Evolutionary conservation across 2,113 vertebrate genomes (phyloP).

Genomic region (Spermophilus dauricus): DNA sequence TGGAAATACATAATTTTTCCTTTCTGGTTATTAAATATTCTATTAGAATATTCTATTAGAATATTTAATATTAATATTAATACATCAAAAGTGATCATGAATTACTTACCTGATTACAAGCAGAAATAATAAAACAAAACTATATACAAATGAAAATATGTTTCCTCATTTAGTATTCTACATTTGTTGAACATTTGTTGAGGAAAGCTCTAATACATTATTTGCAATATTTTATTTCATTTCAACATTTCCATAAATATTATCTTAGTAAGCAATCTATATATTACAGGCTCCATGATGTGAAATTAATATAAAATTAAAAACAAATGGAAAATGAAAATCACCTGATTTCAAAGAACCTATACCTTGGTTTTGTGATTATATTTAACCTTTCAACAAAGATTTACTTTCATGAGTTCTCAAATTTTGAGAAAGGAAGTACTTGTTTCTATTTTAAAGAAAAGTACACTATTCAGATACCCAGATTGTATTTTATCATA

Average conservation of each 20-base stretch:
- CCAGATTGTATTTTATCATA: background rate
- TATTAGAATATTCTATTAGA: background rate
- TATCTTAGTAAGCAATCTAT: background rate
- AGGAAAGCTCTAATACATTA: background rate
- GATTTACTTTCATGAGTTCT: background rate
- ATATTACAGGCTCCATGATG: background rate
- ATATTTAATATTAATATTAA: too few relatives aligned
- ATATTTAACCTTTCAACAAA: background rate
- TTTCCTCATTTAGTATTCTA: background rate
- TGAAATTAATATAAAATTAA: conserved; percentile 7
- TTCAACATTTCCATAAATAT: background rate
- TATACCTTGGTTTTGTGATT: background rate
- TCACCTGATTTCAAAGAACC: background rate
- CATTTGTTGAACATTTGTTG: background rate
- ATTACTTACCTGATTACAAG: background rate
- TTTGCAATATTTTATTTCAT: background rate
- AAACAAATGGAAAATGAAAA: background rate
- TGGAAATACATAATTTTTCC: background rate
- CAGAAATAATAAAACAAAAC: background rate
- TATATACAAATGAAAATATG: background rate
- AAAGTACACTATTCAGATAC: background rate
- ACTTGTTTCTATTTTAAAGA: background rate
- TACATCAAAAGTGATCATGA: background rate
- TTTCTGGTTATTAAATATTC: background rate
- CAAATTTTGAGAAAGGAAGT: background rate